Conservation (phyloP, 1,140 invertebrate species). For the Doryteuthis pealeii region DNA sequence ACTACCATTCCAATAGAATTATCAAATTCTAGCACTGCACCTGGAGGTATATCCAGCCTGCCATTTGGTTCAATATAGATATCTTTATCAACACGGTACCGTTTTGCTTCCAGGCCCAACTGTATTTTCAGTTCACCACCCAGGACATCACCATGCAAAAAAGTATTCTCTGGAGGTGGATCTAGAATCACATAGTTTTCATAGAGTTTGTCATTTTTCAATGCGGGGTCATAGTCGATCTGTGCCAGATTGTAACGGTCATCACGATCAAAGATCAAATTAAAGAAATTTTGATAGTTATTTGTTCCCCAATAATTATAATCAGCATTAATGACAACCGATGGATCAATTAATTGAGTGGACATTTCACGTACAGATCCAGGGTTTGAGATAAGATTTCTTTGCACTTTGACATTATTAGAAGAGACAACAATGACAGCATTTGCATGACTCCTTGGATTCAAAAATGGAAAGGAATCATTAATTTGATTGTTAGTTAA, state of each 20-base stretch:
- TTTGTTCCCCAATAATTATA: constrained; percentile 87
- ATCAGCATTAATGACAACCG: constrained; percentile 88
- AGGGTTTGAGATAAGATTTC: constrained; percentile 92
- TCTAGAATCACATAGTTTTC: constrained; percentile 35
- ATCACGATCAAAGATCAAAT: constrained; percentile 54
- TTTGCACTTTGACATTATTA: constrained; percentile 79
- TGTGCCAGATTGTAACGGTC: constrained; percentile 55
- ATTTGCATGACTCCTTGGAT: constrained; percentile 73
- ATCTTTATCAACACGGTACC: constrained; percentile 54
- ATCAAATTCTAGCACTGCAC: constrained; percentile 79
- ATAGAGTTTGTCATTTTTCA: constrained; percentile 44
- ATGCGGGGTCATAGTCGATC: constrained; percentile 55
- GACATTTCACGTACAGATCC: constrained; percentile 87
- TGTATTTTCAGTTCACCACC: constrained; percentile 43
- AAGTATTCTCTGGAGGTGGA: constrained; percentile 34
- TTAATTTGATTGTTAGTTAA: constrained; percentile 81
- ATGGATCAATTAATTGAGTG: constrained; percentile 91
- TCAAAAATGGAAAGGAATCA: constrained; percentile 82
- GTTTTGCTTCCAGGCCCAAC: constrained; percentile 24
- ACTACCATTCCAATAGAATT: constrained; percentile 96
- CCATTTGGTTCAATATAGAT: constrained; percentile 47
- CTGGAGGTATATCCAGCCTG: constrained; percentile 63
- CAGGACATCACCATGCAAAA: constrained; percentile 33
- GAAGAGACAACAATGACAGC: constrained; percentile 87
- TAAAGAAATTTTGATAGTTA: constrained; percentile 38